These are phyloP conservation scores for Coenonympha glycerion DNA, from an alignment of 2,888 invertebrate genomes.

Conservation along the genomic window DNA sequence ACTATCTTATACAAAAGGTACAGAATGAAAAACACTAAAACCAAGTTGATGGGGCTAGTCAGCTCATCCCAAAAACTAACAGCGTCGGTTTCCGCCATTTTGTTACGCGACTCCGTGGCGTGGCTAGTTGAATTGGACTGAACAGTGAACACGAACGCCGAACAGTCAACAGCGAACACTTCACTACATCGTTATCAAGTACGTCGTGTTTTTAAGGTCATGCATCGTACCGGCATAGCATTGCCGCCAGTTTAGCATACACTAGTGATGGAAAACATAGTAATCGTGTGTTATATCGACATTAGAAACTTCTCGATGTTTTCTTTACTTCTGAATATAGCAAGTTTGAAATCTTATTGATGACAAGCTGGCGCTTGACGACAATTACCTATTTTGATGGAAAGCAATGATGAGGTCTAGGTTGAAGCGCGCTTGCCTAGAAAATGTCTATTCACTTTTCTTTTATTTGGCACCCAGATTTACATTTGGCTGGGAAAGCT, in stretches of 20 bases:
- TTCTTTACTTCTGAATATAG: too few species aligned
- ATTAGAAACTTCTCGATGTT: background rate
- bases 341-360: too few species aligned
- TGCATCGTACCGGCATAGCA: constrained; percentile 24
- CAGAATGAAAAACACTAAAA: constrained; percentile 56
- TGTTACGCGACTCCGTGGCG: constrained; percentile 29
- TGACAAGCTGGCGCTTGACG: too few species aligned
- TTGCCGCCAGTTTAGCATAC: constrained; percentile 8
- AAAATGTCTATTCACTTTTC: too few species aligned
- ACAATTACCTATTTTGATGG: too few species aligned
- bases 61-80: constrained; percentile 63
- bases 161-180: too few species aligned
- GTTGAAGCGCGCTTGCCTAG: too few species aligned
- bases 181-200: constrained; percentile 33
- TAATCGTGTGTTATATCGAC: background rate
- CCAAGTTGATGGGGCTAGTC: constrained; percentile 60
- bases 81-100: constrained; percentile 41
- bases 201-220: constrained; percentile 33
- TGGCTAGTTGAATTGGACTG: constrained; percentile 34
- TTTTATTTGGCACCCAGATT: too few species aligned
- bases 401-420: too few species aligned
- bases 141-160: too few species aligned
- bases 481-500: too few species aligned
- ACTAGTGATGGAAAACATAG: constrained; percentile 2
- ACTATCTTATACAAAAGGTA: constrained; percentile 80